Evolutionary conservation across 2,797 vertebrate species (phyloP), one percentile per base, ranked within the genome.

Genomic region (Microctenopoma lineatum): DNA sequence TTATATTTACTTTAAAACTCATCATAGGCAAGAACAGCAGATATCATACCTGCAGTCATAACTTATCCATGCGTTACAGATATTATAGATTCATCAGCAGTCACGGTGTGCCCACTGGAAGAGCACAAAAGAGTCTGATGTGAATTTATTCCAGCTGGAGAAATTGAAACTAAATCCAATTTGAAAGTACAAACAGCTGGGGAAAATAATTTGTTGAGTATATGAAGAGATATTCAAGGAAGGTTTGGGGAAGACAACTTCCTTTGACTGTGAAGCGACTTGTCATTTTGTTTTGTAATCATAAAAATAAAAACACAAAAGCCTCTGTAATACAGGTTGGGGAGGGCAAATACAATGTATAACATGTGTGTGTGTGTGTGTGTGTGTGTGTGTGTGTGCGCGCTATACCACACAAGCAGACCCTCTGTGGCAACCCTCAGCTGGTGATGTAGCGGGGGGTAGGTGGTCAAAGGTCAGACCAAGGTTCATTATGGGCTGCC

Each of bases 51-150:
- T 52, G 70, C 60, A 69, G 70, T 77, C 79, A 68, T 79, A 77
- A 86, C 73, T 84, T 86, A 80, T 84, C 87, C 83, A 84, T 84
- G 78, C 75, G 79, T 86, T 80, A 76, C 57, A 75, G 69, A 81
- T 76, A 80, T 38, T 53, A 64, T 39, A 65, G 74, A 85, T 77
- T 90, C 82, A 73, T 85, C 81, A 66, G 79, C 80, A 72, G 27
- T 67, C 66, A 45, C 75, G 81, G 44, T 66, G 7, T 78, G 73
- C 65, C 78, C 86, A 59, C 58, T 77, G 78, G 66, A 84, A 38
- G 77, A 72, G 66, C 65, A 62, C 58, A 55, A 57, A 53, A 51
- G 59, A 25, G 38, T 76, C 27, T 51, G 64, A 81, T 81, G 69
- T 79, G 65, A 83, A 79, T 59, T 67, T 51, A 80, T 55, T 79